A percentile compares a stretch with the other conserved stretches of the same genome.
These are phyloP conservation scores for Epinephelus moara DNA, from an alignment of 2,113 vertebrate species.

Conservation along the genomic window DNA sequence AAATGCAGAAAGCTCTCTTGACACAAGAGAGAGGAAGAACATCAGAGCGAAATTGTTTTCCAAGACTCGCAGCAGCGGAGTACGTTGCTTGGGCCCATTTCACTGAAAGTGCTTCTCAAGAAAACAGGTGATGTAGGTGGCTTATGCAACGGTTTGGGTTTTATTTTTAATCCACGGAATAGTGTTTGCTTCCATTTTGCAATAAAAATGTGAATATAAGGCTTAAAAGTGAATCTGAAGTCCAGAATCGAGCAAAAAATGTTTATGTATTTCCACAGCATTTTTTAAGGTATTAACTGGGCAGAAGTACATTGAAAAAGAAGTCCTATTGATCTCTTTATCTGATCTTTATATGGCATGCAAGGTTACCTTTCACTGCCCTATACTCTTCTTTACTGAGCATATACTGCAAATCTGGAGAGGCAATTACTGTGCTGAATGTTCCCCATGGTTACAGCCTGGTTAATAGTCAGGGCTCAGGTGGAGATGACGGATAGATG, in stretches of 20 bases:
- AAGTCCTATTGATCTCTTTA: neutral
- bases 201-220: constrained; percentile 11
- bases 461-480: constrained; percentile 58
- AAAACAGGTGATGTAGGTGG: constrained; percentile 74
- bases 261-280: neutral
- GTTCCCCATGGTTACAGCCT: constrained; percentile 65
- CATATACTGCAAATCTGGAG: constrained; percentile 35
- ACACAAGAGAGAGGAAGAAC: constrained; percentile 61
- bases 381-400: constrained; percentile 10
- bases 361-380: constrained; percentile 2
- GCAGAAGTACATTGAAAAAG: neutral
- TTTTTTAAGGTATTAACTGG: neutral
- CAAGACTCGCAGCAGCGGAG: constrained; percentile 62
- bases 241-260: neutral
- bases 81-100: constrained; percentile 69
- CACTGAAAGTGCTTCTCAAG: constrained; percentile 73
- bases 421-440: constrained; percentile 52
- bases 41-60: constrained; percentile 74
- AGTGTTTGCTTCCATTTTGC: constrained; percentile 33
- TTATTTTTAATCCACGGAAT: constrained; percentile 67
- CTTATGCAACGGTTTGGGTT: constrained; percentile 66
- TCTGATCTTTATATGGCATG: constrained; percentile 8
- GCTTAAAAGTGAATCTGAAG: constrained; percentile 15
- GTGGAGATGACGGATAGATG: constrained; percentile 48
- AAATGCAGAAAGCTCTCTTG: constrained; percentile 77